phyloP scores from a whole-genome alignment of 2,888 invertebrate genomes.

The Epiblema foenella region DNA sequence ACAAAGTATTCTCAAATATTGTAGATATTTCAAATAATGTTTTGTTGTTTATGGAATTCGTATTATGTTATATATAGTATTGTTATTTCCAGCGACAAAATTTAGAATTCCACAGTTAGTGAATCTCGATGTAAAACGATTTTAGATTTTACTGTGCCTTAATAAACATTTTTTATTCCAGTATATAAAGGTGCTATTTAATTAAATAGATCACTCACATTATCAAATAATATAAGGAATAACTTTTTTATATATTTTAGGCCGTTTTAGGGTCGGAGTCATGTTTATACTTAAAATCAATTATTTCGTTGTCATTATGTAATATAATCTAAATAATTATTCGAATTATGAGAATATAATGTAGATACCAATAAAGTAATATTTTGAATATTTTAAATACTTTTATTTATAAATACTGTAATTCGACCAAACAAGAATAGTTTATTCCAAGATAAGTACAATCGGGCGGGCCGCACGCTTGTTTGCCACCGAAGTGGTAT shows the following conservation, averaged over 20 bases:
- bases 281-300: constrained; percentile 69
- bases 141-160: constrained; percentile 52
- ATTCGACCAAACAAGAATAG: too few relatives aligned
- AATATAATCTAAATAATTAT: constrained; percentile 74
- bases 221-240: constrained; percentile 9
- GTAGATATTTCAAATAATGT: constrained; percentile 32
- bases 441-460: too few relatives aligned
- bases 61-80: constrained; percentile 79
- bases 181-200: constrained; percentile 66
- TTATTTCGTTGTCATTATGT: constrained; percentile 71
- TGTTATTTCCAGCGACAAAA: constrained; percentile 70
- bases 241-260: constrained; percentile 60
- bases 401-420: constrained; percentile 15
- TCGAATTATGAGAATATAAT: constrained; percentile 74
- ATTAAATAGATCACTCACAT: not conserved
- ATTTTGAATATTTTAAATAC: constrained; percentile 59
- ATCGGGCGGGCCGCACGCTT: too few relatives aligned
- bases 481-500: too few relatives aligned
- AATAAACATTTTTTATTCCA: constrained; percentile 51
- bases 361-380: constrained; percentile 81
- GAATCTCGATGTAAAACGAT: constrained; percentile 43
- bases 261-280: constrained; percentile 75
- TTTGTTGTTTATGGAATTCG: constrained; percentile 70
- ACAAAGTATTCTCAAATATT: constrained; percentile 44
- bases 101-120: constrained; percentile 30